Evolutionary conservation across 2,797 vertebrate genomes (phyloP).

Genomic region (Cuculus canorus): DNA sequence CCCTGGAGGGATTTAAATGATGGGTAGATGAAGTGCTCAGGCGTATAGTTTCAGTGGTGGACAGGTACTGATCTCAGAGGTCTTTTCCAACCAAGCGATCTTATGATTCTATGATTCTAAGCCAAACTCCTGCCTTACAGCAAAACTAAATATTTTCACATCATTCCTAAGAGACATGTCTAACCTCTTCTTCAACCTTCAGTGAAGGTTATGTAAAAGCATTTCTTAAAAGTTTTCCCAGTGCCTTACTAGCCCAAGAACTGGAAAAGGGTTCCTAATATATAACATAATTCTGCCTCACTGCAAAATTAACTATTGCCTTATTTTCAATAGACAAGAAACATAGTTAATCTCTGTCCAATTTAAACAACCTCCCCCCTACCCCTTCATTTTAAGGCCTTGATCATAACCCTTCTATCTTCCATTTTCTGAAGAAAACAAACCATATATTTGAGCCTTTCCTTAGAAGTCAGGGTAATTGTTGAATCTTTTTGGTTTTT

Average conservation of each 20-base stretch:
- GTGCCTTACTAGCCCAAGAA: neutral
- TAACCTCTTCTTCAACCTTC: neutral
- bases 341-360: neutral
- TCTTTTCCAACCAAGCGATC: too few relatives aligned
- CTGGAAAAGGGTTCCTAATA: neutral
- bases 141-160: neutral
- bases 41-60: too few relatives aligned
- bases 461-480: neutral
- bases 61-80: too few relatives aligned
- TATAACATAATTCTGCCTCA: neutral
- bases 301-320: neutral
- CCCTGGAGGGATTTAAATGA: too few relatives aligned
- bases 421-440: neutral
- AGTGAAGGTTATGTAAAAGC: neutral
- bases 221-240: neutral
- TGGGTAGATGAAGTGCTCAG: too few relatives aligned
- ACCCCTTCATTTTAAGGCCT: neutral
- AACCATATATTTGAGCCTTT: neutral
- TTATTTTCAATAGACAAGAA: neutral
- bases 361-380: neutral
- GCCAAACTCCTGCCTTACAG: neutral
- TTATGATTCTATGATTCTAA: too few relatives aligned
- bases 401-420: neutral
- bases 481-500: neutral
- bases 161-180: fast-evolving